phyloP scores from a whole-genome alignment of 2,888 invertebrate species.

The Drosophila aldrichi region DNA sequence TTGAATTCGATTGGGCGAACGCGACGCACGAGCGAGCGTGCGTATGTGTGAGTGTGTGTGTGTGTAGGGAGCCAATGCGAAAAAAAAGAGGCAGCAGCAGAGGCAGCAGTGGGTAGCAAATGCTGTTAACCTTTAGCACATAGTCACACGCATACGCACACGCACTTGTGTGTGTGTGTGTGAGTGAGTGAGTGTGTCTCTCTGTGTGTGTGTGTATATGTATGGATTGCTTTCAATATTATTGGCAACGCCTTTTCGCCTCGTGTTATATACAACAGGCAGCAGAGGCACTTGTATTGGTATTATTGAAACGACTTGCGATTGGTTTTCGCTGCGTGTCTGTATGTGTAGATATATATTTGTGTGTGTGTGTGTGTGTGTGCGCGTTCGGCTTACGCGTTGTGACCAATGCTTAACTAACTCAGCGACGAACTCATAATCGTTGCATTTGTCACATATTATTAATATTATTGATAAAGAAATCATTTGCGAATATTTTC shows the following conservation, averaged over 20 bases:
- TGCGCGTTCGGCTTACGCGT: slow-evolving; percentile 8
- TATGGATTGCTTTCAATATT: slow-evolving; percentile 81
- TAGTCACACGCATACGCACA: slow-evolving; percentile 28
- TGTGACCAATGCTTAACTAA: slow-evolving; percentile 40
- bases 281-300: slow-evolving; percentile 44
- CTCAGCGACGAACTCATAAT: slow-evolving; percentile 16
- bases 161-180: slow-evolving; percentile 10
- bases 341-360: not conserved
- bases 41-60: slow-evolving; percentile 28
- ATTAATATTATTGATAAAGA: not conserved
- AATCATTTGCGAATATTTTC: slow-evolving; percentile 5
- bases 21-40: slow-evolving; percentile 61
- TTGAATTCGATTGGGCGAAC: slow-evolving; percentile 84
- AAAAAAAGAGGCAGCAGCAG: slow-evolving; percentile 48
- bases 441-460: not conserved
- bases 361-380: not conserved
- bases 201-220: slow-evolving; percentile 25
- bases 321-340: slow-evolving; percentile 62
- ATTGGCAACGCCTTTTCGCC: slow-evolving; percentile 79
- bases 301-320: slow-evolving; percentile 56
- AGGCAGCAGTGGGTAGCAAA: slow-evolving; percentile 40
- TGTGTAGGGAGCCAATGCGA: slow-evolving; percentile 61
- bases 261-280: slow-evolving; percentile 30
- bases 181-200: not conserved
- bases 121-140: slow-evolving; percentile 77